Percentiles rank a stretch among this genome's conserved stretches.
Conservation (phyloP, 2,797 vertebrate species). For the Coranthus polyacanthus region DNA sequence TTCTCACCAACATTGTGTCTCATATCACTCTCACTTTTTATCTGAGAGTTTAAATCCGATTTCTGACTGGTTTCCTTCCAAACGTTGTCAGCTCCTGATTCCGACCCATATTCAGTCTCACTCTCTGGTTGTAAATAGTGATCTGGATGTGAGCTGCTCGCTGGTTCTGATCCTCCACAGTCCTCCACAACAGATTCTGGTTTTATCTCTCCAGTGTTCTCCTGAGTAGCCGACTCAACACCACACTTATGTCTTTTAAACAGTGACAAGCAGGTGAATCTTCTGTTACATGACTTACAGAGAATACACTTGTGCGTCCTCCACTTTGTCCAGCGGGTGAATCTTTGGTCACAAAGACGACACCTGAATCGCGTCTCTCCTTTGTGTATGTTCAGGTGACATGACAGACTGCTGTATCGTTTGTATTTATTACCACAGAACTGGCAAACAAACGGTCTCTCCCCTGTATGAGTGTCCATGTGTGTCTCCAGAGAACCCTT, state of each 20-base stretch:
- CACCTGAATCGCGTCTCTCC: slow-evolving; percentile 45
- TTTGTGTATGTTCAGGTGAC: slow-evolving; percentile 39
- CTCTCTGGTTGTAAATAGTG: neutral
- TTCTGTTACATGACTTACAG: too few relatives aligned
- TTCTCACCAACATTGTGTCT: neutral
- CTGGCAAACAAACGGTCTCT: slow-evolving; percentile 30
- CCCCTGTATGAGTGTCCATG: slow-evolving; percentile 48
- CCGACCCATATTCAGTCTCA: neutral
- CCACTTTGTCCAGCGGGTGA: too few relatives aligned
- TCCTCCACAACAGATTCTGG: neutral
- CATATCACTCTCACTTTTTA: neutral
- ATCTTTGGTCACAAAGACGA: neutral
- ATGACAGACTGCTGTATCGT: neutral
- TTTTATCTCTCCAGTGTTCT: neutral
- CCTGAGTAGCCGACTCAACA: too few relatives aligned
- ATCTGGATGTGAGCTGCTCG: neutral
- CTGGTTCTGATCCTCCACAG: neutral
- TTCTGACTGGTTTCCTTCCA: neutral
- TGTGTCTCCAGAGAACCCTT: slow-evolving; percentile 44
- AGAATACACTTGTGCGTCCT: too few relatives aligned
- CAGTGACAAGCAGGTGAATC: too few relatives aligned
- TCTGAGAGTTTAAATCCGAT: neutral
- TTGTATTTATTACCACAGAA: slow-evolving; percentile 13
- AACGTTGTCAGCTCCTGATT: too few relatives aligned
- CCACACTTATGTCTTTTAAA: too few relatives aligned